Base-by-base conservation (phyloP, 2,113 vertebrate genomes). In the Hypocryptadius cinnamomeus region DNA sequence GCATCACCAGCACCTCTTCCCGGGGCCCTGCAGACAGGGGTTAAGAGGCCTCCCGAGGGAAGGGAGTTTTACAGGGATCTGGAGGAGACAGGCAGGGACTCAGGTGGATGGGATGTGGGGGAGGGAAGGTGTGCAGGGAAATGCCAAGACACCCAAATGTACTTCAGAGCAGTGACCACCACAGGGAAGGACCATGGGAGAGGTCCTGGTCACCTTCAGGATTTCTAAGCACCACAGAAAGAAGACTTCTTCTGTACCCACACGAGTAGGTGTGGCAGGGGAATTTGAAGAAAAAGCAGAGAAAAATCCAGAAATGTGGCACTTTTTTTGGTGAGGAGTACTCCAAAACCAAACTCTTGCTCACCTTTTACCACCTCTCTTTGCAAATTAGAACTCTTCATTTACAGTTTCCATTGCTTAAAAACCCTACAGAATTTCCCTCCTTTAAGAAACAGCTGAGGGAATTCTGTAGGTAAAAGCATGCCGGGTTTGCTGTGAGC, bases 1-100 rank as follows among this genome's bases (percentile, higher is more conserved):
- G 64, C 90, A 85, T 97, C 94, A 91, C 3, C 40, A 6, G 83
- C 95, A 92, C 93, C 92, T 94, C 92, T 63, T 54, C 39, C 33
- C 45, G 0, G 71, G 82, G 93, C 92, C 85, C 42, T 0, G 73
- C 76, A 79, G 90, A 93, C 92, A 92, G 90, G 80, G 95, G 91
- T 95, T 85, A 93, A 95, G 89, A 94, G 91, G 85, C 87, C 89
- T 95, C 47, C 1, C 10, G 5, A 79, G 90, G 83, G 51, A 89
- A 89, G 65, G 47, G 73, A 40, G 28, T 50, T 81, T 82, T 77
- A 45, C 2, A 0, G 0, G 47, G 69, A 3, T 50, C 85, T 71
- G 79, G 53, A 93, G 80, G 63, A 89, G 79, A 87, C 0, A 0
- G 60, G 64, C 85, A 84, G 83, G 25, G 25, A 33, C 63, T 95